Evolutionary conservation across 2,888 invertebrate genomes (phyloP).

Genomic region (Aquatica leii): DNA sequence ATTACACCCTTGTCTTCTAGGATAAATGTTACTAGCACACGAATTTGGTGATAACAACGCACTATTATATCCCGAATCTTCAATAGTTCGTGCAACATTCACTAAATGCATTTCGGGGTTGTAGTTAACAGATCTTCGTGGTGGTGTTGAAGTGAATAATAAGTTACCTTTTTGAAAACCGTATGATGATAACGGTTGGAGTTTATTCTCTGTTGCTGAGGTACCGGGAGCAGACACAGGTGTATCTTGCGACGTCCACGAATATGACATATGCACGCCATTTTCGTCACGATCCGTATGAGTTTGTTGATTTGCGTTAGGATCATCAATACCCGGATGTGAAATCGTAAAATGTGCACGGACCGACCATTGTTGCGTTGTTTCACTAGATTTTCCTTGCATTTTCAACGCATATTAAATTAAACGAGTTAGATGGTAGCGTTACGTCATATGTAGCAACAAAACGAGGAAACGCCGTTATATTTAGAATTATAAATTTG

Average conservation of each 20-base stretch:
- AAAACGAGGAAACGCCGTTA: slow-evolving; percentile 33
- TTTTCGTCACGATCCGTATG: slow-evolving; percentile 60
- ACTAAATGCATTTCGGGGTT: slow-evolving; percentile 9
- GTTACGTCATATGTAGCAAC: slow-evolving; percentile 28
- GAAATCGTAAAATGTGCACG: slow-evolving; percentile 73
- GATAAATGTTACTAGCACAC: slow-evolving; percentile 51
- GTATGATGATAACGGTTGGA: slow-evolving; percentile 46
- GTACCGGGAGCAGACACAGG: slow-evolving; percentile 27
- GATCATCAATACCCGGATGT: slow-evolving; percentile 60
- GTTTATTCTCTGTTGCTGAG: too few relatives aligned
- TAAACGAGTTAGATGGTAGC: background rate
- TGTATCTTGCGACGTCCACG: slow-evolving; percentile 59
- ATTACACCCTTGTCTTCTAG: slow-evolving; percentile 57
- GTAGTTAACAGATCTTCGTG: slow-evolving; percentile 38
- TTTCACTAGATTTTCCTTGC: slow-evolving; percentile 35
- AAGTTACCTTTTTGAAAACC: slow-evolving; percentile 65
- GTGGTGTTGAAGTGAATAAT: slow-evolving; percentile 63
- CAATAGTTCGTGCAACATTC: slow-evolving; percentile 9
- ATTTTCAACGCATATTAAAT: slow-evolving; percentile 19
- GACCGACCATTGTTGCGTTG: slow-evolving; percentile 71
- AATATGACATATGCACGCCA: slow-evolving; percentile 65
- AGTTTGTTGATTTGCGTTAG: slow-evolving; percentile 56
- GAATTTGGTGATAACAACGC: slow-evolving; percentile 62
- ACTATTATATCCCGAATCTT: slow-evolving; percentile 63
- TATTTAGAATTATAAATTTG: slow-evolving; percentile 36